Base-by-base conservation (phyloP, 2,888 invertebrate species). In the Netelia inedita region DNA sequence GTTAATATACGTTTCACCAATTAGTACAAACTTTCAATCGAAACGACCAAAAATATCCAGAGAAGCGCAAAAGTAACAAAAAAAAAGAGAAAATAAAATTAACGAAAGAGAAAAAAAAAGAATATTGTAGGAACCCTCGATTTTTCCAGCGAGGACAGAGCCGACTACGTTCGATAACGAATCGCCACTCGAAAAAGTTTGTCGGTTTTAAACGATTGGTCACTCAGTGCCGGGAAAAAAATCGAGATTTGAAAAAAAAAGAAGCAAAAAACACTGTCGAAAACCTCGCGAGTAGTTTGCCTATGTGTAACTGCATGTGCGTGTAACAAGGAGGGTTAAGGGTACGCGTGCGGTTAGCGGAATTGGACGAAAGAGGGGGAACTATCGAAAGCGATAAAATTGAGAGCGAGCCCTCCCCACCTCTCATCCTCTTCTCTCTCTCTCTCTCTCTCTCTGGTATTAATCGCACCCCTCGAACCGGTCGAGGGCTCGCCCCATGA, bases 311-410 rank as follows among this genome's bases (percentile, higher is more conserved):
- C 65, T 50, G 71, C 66, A 75, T 80, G 61, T 68, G 55, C 41
- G 63, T 19, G 74, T 21, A 53, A 11, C 21, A 3, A 66, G 28
- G 55, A 46, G 16, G 43, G 55, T 57, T 71, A 63, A 16, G 71
- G 61, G 21, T 14, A 28, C 80, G 80, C 76, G 76, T 61, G 57
- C 57, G 6, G 43, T 59, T 46, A 41, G 46, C 43, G 50, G 59
- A 16, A 14, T 8, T 68, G 57, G 63, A 35, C n/a, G 68, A 43
- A 23, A 80, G 61, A 50, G 50, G 55, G 63, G 75, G 81, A 69
- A 87, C 85, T 82, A 82, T 82, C 69, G 79, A 65, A 73, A 84
- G 68, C 55, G 83, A 81, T 86, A 86, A 89, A 89, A 90, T 86
- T 85, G 85, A 84, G 89, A 87, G 86, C 55, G 72, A 72, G 73